Conservation (phyloP, 2,113 vertebrate genomes). For the Erinaceus europaeus region DNA sequence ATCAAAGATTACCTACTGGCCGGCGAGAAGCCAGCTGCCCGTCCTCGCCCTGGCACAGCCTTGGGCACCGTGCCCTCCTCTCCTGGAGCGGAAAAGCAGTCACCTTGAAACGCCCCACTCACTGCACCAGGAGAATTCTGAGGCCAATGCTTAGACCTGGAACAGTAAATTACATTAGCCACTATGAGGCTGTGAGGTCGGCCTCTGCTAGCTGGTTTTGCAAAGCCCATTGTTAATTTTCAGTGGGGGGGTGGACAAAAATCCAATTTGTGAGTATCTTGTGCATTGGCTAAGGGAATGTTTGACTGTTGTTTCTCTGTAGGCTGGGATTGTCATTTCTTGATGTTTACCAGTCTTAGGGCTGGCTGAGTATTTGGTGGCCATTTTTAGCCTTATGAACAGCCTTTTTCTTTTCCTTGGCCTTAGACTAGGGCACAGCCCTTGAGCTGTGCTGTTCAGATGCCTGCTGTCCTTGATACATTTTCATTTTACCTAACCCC, state of each 20-base stretch:
- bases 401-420: conserved; percentile 64
- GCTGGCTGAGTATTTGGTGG: conserved; percentile 45
- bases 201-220: conserved; percentile 64
- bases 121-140: background rate
- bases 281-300: background rate
- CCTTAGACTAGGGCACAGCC: conserved; percentile 58
- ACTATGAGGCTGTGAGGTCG: conserved; percentile 57
- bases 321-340: conserved; percentile 49
- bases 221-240: conserved; percentile 52
- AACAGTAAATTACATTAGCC: conserved; percentile 36
- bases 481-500: conserved; percentile 11
- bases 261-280: conserved; percentile 58
- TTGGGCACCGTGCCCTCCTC: conserved; percentile 56
- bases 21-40: conserved; percentile 48
- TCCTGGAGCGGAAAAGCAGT: conserved; percentile 61
- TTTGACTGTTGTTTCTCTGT: conserved; percentile 38
- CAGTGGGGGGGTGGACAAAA: conserved; percentile 64
- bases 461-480: conserved; percentile 48
- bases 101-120: conserved; percentile 58
- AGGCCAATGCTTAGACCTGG: conserved; percentile 54
- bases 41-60: conserved; percentile 47
- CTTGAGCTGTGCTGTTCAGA: conserved; percentile 5
- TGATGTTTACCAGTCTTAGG: conserved; percentile 60
- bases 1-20: conserved; percentile 60
- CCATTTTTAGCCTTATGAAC: background rate